Base-by-base conservation (phyloP, 2,797 vertebrate species). In the Sebastes jordani region DNA sequence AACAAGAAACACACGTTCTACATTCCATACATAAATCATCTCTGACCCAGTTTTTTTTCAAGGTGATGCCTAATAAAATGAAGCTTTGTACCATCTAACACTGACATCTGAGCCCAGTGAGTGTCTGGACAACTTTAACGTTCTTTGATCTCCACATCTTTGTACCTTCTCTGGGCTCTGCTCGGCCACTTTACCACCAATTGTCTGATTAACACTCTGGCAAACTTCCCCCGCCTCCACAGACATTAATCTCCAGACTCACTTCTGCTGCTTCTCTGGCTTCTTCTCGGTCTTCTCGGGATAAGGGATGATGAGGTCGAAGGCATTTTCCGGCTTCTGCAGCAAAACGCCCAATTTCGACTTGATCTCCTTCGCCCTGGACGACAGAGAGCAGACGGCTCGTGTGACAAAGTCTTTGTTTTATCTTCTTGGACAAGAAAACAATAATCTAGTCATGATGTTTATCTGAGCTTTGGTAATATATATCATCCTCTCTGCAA, bases 331-430 rank as follows among this genome's bases (percentile, higher is more conserved):
- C 0, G 98, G 98, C 95, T 99, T 99, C 92, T 99, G 98, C 74
- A 99, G 97, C 23, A 99, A 95, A 1, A 96, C 97, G 81, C 98
- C 98, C 90, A 99, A 94, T 88, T 99, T 99, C 0, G 93, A 95
- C 96, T 99, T 99, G 92, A 99, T 99, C 94, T 97, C 98, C 88
- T 99, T 99, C 23, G 98, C 98, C 95, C 98, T 99, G 94, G 4
- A 27, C 11, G 65, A 91, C 18, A 56, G 65, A 78, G 76, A 77
- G 59, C 56, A 85, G 75, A 25, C 18, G 2, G 36, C 1, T 8
- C 5, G 4, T 11, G 18, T 66, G 34, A 77, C 16, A 34, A 62
- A 72, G 6, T 46, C 29, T 49, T 68, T 71, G 27, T 61, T 69
- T 68, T 11, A 13, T 30, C 7, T 10, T 25, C 23, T 68, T 11